Percentiles rank a stretch among this genome's conserved stretches.
These are phyloP conservation scores for Furnarius figulus DNA, from an alignment of 2,113 vertebrate species.

Conservation along the genomic window DNA sequence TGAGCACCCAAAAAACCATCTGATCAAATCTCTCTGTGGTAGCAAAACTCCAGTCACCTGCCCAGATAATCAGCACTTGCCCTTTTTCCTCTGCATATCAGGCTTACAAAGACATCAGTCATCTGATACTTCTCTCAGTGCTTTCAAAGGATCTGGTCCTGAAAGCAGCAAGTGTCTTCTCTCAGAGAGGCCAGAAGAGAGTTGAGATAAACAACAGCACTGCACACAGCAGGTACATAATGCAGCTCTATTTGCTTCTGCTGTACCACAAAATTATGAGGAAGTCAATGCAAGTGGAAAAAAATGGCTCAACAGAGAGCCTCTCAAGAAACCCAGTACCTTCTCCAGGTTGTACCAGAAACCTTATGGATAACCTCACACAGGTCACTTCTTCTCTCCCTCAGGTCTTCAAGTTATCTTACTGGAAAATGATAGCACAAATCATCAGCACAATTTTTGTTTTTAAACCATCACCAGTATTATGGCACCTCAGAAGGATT, in stretches of 20 bases:
- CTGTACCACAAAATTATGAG: not conserved
- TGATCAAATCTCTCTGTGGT: not conserved
- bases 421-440: not conserved
- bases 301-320: not conserved
- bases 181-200: not conserved
- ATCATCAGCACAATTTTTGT: not conserved
- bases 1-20: not conserved
- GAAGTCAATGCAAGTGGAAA: not conserved
- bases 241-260: not conserved
- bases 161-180: not conserved
- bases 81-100: not conserved
- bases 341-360: not conserved
- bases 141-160: not conserved
- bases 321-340: not conserved
- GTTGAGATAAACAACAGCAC: not conserved
- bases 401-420: not conserved
- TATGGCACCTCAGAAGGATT: not conserved
- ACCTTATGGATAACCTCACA: not conserved
- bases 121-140: not conserved
- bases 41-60: not conserved
- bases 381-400: not conserved
- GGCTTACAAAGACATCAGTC: not conserved
- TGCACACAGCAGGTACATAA: not conserved
- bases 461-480: not conserved
- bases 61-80: not conserved